A percentile compares a stretch with the other conserved stretches of the same genome.
phyloP scores from a whole-genome alignment of 1,140 invertebrate species.

The Lepidurus packardi region DNA sequence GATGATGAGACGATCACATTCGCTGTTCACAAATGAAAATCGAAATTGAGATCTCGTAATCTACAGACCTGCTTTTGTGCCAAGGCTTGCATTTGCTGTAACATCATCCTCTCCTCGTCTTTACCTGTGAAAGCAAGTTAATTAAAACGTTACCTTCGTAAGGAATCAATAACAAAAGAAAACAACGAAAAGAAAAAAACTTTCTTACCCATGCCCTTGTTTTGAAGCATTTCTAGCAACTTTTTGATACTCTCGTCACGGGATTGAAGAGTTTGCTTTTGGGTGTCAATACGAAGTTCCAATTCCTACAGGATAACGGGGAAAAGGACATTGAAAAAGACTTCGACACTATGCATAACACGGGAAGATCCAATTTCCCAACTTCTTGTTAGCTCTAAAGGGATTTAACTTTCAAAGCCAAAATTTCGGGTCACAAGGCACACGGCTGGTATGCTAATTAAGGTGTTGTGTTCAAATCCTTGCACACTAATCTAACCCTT shows the following conservation, averaged over 20 bases:
- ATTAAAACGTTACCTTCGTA: neutral
- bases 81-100: slow-evolving; percentile 91
- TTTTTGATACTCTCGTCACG: slow-evolving; percentile 98
- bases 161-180: slow-evolving; percentile 26
- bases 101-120: slow-evolving; percentile 89
- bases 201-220: slow-evolving; percentile 87
- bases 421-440: too few species aligned
- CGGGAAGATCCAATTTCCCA: too few species aligned
- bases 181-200: neutral
- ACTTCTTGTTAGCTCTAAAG: too few species aligned
- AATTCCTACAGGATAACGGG: slow-evolving; percentile 61
- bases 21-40: too few species aligned
- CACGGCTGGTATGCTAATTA: too few species aligned
- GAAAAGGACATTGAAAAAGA: too few species aligned
- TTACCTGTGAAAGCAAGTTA: slow-evolving; percentile 62
- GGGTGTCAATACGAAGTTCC: slow-evolving; percentile 92
- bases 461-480: too few species aligned
- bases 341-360: too few species aligned
- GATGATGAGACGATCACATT: too few species aligned
- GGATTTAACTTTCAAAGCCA: too few species aligned
- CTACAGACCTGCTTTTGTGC: slow-evolving; percentile 84
- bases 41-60: neutral
- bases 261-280: slow-evolving; percentile 92
- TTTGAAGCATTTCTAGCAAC: slow-evolving; percentile 95
- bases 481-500: too few species aligned